Percentiles rank a stretch among this genome's conserved stretches.
These are phyloP conservation scores for Cyprinella venusta DNA, from an alignment of 2,797 vertebrate species.

Conservation along the genomic window DNA sequence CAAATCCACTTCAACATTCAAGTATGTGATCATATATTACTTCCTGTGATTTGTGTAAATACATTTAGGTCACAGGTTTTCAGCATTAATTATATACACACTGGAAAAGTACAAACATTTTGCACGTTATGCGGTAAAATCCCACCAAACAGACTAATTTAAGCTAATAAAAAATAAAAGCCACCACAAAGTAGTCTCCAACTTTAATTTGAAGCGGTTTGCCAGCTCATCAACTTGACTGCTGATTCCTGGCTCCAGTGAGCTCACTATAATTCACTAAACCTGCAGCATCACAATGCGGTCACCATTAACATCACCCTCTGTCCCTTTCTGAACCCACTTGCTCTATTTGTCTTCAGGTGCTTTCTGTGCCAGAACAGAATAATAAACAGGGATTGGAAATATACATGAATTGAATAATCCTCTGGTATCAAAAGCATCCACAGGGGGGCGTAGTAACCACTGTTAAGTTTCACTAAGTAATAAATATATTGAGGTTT, in stretches of 20 bases:
- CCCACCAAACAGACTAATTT: neutral
- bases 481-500: neutral
- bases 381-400: neutral
- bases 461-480: neutral
- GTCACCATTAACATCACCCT: conserved; percentile 8
- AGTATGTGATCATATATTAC: neutral
- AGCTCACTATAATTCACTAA: conserved; percentile 13
- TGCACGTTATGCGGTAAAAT: neutral
- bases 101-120: neutral
- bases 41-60: neutral
- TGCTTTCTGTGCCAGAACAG: neutral
- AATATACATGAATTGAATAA: neutral
- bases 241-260: neutral
- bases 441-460: conserved; percentile 20
- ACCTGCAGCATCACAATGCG: neutral
- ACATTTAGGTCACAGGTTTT: neutral
- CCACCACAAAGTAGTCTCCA: neutral
- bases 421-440: neutral
- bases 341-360: neutral
- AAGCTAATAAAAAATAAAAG: neutral
- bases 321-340: neutral
- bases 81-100: neutral
- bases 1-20: neutral
- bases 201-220: neutral
- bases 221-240: conserved; percentile 1